Evolutionary conservation across 2,797 vertebrate genomes (phyloP), one percentile per base, ranked within the genome.

Genomic region (Neostethus bicornis): DNA sequence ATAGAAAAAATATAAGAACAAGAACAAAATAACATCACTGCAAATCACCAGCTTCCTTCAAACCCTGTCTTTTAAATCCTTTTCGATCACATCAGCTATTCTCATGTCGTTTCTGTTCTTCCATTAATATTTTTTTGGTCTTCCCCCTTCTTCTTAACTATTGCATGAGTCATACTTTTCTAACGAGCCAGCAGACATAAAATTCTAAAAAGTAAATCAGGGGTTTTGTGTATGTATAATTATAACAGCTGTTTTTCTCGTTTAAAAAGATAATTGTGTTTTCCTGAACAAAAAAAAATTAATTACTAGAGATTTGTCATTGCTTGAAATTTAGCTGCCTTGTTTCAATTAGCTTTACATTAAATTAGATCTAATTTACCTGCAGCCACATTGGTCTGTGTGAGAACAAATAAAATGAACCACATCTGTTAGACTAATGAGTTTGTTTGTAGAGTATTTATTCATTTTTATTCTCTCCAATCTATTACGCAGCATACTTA

Each of bases 131-230:
- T 1, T 31, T 12, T 8, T 31, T 31, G 10, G 4, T 12, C 29
- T 12, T 12, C 10, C 3, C 29, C 12, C 31, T 2, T 31, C 31
- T 11, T 9, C 6, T 3, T 23, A 37, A 20, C 24, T 35, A 9
- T 37, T 25, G 31, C 31, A 20, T n/a, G 5, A 26, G 24, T 56
- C 11, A 37, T 35, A 55, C 24, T 23, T 11, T 31, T 24, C 28
- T 28, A 35, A 38, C n/a, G 56, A 37, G 14, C 19, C 8, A 37
- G 32, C 54, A 23, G 42, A 46, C 17, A 37, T 57, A 28, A 32
- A 5, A 32, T 42, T 24, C 6, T 32, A 19, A 38, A 29, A 13
- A 53, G 28, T 31, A 34, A 7, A 34, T n/a, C 14, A n/a, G 14
- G 32, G 32, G 14, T 34, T 34, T 34, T 34, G 34, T 7, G 6